Conservation (phyloP, 2,888 invertebrate species). For the Amiota mariae region DNA sequence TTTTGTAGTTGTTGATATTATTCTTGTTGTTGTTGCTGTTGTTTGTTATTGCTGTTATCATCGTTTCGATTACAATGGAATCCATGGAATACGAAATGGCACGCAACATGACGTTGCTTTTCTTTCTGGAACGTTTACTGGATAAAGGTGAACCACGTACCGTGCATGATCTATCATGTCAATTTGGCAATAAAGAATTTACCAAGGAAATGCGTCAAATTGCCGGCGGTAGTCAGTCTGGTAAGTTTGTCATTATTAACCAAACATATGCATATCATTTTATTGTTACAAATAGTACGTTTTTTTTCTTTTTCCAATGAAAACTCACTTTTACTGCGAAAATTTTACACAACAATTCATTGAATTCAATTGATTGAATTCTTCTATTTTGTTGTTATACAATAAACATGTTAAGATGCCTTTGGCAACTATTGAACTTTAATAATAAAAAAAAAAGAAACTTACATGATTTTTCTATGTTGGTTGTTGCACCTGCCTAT, state of each 20-base stretch:
- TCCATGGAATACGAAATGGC: slow-evolving; percentile 95
- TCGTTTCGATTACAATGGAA: slow-evolving; percentile 79
- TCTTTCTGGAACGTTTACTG: slow-evolving; percentile 98
- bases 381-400: slow-evolving; percentile 19
- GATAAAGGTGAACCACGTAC: slow-evolving; percentile 96
- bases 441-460: too few relatives aligned
- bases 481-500: too few relatives aligned
- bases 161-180: slow-evolving; percentile 97
- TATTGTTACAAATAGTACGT: too few relatives aligned
- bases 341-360: neutral
- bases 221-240: slow-evolving; percentile 95
- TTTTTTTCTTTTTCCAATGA: slow-evolving; percentile 1
- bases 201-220: slow-evolving; percentile 99
- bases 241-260: slow-evolving; percentile 74
- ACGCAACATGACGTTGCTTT: slow-evolving; percentile 95
- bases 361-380: neutral
- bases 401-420: slow-evolving; percentile 37
- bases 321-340: neutral
- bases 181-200: slow-evolving; percentile 99
- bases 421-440: slow-evolving; percentile 39
- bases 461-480: too few relatives aligned
- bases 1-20: too few relatives aligned
- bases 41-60: neutral
- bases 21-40: too few relatives aligned
- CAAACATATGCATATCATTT: too few relatives aligned